Evolutionary conservation across 1,140 invertebrate species (phyloP), one percentile per base, ranked within the genome.

Genomic region (Ceratina japonica): DNA sequence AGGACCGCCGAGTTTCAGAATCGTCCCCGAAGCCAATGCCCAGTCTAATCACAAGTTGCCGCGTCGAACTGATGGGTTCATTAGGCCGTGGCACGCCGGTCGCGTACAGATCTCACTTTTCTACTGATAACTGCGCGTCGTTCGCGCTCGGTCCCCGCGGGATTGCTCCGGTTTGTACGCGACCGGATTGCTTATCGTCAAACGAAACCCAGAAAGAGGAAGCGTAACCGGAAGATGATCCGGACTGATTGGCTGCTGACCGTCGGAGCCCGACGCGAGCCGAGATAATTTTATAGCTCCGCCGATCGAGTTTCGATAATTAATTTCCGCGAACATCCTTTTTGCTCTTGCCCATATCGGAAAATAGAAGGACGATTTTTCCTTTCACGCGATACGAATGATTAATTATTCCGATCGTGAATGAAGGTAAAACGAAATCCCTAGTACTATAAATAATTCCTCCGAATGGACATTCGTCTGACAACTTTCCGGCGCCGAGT

Each of bases 21-120:
- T 63, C 52, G 64, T 61, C 63, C 65, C 78, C 76, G 78, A 80
- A 85, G 86, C 78, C 76, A 78, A 80, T 85, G 86, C 77, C 86
- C 86, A 87, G 87, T 88, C 87, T 88, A 88, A 88, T 88, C 87
- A 88, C 86, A 87, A 87, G 77, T 87, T 76, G 56, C 76, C 59
- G 79, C 86, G 86, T 78, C 78, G 56, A 49, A 61, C 51, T 85
- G 86, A 88, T 88, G 86, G 84, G 82, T 88, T 88, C 87, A 88
- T 88, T 88, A 88, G 82, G 83, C 83, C 70, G 15, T 18, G 73
- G 78, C 74, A 88, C 87, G 87, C 76, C 64, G 22, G 51, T 71
- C 80, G 87, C 87, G 87, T 88, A 73, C 72, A 87, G 87, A 88
- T 88, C 85, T 86, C 73, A 81, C 81, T 86, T 86, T 86, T 86